Evolutionary conservation across 2,113 vertebrate genomes (phyloP), one percentile per base, ranked within the genome.

Genomic region (Acinonyx jubatus): DNA sequence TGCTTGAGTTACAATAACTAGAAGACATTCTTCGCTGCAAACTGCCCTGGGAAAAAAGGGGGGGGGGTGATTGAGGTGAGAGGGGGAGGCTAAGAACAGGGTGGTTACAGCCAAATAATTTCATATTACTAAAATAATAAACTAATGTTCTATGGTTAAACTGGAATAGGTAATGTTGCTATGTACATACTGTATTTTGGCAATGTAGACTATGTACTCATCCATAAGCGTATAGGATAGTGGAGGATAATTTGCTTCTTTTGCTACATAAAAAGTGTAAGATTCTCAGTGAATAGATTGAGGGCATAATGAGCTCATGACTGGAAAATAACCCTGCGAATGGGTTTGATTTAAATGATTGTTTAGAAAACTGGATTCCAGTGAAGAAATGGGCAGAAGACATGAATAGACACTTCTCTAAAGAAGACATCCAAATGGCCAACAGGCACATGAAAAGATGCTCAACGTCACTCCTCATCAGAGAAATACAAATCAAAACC

Each of bases 1-100:
- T 21, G 31, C 18, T 80, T 95, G 36, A 69, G n/a, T 81, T 93
- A 69, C 23, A 29, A 97, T 85, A 41, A 93, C 25, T 95, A 25
- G 41, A 89, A 27, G 15, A n/a, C 15, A 87, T 76, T 74, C 5
- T 33, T 91, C 71, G 29, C 61, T 27, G 86, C 33, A 89, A 69
- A 89, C 21, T 76, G 18, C 9, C 36, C 31, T 78, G 25, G 82
- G 29, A 84, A 79, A 82, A 93, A 31, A 45, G 7, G 81, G 27
- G 12, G 48, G 27, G 66, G 89, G 79, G 41, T 9, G 45, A 82
- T 2, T 57, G 21, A 52, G 41, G 36, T 63, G 29, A 55, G 27
- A 16, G 45, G 25, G 16, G 9, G 6, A 1, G 1, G 27, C 33
- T 96, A 88, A 92, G 10, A 95, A 81, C 15, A 82, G 19, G 7